Evolutionary conservation across 2,888 invertebrate species (phyloP).

Genomic region (Drosophila engyochracea): DNA sequence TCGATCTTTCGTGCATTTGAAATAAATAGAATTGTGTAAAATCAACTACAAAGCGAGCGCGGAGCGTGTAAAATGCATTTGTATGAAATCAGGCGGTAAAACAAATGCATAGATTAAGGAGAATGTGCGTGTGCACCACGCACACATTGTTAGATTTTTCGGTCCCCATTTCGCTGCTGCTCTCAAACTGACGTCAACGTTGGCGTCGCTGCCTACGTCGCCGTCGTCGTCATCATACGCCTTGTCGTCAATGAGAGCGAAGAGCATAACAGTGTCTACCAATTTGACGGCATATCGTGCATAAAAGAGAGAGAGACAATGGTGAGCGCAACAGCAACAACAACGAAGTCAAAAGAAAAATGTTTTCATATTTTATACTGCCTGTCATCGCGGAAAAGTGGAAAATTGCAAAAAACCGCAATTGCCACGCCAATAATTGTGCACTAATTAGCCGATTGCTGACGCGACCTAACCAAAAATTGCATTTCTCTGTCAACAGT

Average conservation of each 20-base stretch:
- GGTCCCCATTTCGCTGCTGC: slow-evolving; percentile 66
- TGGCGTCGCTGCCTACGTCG: slow-evolving; percentile 52
- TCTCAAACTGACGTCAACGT: slow-evolving; percentile 65
- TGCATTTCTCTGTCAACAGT: slow-evolving; percentile 56
- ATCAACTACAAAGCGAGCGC: slow-evolving; percentile 36
- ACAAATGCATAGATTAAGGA: slow-evolving; percentile 46
- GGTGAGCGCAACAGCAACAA: slow-evolving; percentile 67
- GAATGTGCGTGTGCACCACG: slow-evolving; percentile 56
- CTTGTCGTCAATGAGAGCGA: slow-evolving; percentile 71
- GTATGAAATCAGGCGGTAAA: slow-evolving; percentile 49
- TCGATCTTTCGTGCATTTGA: slow-evolving; percentile 56
- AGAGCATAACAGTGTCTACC: slow-evolving; percentile 75
- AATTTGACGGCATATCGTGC: slow-evolving; percentile 50
- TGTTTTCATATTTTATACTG: slow-evolving; percentile 81
- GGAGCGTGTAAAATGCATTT: slow-evolving; percentile 59
- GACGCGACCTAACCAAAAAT: slow-evolving; percentile 36
- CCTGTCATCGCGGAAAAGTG: slow-evolving; percentile 58
- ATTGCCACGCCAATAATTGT: slow-evolving; percentile 61
- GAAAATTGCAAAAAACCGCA: slow-evolving; percentile 50
- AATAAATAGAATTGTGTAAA: slow-evolving; percentile 54
- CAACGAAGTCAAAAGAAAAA: slow-evolving; percentile 70
- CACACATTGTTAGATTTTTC: slow-evolving; percentile 67
- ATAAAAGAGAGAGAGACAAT: slow-evolving; percentile 71
- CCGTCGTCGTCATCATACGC: slow-evolving; percentile 55
- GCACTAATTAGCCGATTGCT: slow-evolving; percentile 41